These are phyloP conservation scores for Anas platyrhynchos DNA, from an alignment of 2,113 vertebrate species.

Conservation along the genomic window DNA sequence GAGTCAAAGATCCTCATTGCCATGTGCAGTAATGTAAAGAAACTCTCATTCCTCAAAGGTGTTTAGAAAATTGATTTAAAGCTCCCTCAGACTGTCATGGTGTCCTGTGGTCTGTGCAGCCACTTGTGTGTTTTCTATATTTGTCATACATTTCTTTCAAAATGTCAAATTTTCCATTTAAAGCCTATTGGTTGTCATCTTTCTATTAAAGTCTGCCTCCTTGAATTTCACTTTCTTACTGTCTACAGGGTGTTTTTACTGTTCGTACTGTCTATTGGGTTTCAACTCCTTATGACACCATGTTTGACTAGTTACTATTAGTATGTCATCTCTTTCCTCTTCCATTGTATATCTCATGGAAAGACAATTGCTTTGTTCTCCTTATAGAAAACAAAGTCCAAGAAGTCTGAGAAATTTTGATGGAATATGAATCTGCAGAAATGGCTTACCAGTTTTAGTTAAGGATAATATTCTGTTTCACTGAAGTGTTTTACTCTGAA, in stretches of 20 bases:
- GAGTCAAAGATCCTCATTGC: neutral
- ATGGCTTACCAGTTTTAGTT: neutral
- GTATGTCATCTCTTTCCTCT: neutral
- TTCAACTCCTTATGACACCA: neutral
- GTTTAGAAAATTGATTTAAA: neutral
- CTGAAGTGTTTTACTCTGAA: neutral
- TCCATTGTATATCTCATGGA: rapidly evolving
- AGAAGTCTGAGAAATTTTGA: neutral
- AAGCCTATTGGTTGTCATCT: neutral
- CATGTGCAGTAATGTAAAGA: neutral
- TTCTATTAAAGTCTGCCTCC: neutral
- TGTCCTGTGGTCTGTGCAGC: neutral
- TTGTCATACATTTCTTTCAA: neutral
- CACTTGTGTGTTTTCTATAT: neutral
- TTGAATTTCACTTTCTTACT: neutral
- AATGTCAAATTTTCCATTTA: neutral
- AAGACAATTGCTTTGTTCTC: neutral
- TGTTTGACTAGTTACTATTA: neutral
- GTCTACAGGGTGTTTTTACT: neutral
- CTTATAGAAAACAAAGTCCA: neutral
- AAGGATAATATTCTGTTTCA: neutral
- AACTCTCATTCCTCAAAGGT: neutral
- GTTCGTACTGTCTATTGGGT: neutral
- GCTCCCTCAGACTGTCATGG: neutral
- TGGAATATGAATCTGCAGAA: neutral